Base-by-base conservation (phyloP, 2,888 invertebrate genomes). In the Coenonympha glycerion region DNA sequence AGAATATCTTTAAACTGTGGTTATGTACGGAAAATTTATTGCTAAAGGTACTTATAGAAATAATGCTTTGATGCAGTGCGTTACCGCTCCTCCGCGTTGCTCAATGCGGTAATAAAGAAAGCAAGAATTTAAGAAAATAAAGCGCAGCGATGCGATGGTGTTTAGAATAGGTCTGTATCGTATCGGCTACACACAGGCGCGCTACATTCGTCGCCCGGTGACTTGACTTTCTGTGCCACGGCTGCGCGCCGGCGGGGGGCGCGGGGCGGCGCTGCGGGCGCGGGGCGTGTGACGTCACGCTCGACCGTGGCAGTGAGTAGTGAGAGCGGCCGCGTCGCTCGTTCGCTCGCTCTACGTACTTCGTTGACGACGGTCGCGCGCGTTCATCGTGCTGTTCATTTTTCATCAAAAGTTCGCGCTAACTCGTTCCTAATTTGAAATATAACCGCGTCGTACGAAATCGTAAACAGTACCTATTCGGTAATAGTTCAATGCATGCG, bases 261-360 rank as follows among this genome's bases (percentile, higher is more conserved):
- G 64, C 44, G 61, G 55, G 49, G 65, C 59, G 59, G 64, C 41
- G 52, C 65, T 63, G 63, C 50, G 66, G 59, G 74, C 66, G 65
- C 72, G 59, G 73, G 65, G 65, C 66, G 70, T 62, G 81, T 84
- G 86, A 86, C 87, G 86, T 85, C 86, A 85, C 81, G 71, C 64
- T 69, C 85, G 87, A 85, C 87, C 87, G 85, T 87, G 87, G 85
- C 87, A 86, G 86, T 87, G 82, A 81, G 85, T 83, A 86, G 85
- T 87, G 82, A 81, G 83, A 83, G 84, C 82, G 79, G 75, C 75
- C 79, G 80, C 81, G 78, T 70, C 77, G 72, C 63, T 69, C 70
- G 81, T 71, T 83, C 75, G 82, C 79, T 68, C 62, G 68, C 65
- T 77, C 76, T 74, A 77, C 69, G 79, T 83, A 82, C 81, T 85